Conservation (phyloP, 2,888 invertebrate species). For the Leucozona laternaria region DNA sequence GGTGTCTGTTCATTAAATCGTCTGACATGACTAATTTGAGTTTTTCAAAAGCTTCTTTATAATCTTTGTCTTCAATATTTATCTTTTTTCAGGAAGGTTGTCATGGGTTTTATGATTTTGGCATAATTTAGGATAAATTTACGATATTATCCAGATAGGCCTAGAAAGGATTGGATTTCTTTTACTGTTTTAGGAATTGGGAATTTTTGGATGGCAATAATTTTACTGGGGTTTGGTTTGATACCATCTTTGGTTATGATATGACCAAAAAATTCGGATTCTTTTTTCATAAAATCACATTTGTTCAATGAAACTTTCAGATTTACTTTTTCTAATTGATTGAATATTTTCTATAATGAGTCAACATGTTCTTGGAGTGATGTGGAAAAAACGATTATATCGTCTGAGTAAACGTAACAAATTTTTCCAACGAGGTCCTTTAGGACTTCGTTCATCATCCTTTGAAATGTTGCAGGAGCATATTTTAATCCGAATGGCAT, state of each 20-base stretch:
- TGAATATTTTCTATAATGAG: background rate
- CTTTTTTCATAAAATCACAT: background rate
- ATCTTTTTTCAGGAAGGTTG: constrained; percentile 22
- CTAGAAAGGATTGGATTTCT: too few species aligned
- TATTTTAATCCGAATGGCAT: constrained; percentile 3
- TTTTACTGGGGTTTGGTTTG: background rate
- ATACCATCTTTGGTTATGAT: background rate
- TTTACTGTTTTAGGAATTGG: too few species aligned
- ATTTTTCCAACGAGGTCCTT: background rate
- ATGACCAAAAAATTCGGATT: background rate
- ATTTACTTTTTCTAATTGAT: background rate
- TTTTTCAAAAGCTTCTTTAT: constrained; percentile 36
- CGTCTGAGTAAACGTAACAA: too few species aligned
- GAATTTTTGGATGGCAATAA: background rate
- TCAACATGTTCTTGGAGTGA: background rate
- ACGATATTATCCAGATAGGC: background rate
- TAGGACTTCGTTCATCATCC: constrained; percentile 4
- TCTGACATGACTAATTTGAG: constrained; percentile 36
- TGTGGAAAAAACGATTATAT: too few species aligned
- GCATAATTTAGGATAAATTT: constrained; percentile 15
- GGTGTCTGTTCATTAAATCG: constrained; percentile 25
- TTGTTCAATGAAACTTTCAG: background rate
- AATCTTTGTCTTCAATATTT: constrained; percentile 8
- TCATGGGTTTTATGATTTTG: constrained; percentile 15
- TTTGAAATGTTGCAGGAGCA: background rate